Conservation (phyloP, 2,113 vertebrate genomes). For the Xiphias gladius region DNA sequence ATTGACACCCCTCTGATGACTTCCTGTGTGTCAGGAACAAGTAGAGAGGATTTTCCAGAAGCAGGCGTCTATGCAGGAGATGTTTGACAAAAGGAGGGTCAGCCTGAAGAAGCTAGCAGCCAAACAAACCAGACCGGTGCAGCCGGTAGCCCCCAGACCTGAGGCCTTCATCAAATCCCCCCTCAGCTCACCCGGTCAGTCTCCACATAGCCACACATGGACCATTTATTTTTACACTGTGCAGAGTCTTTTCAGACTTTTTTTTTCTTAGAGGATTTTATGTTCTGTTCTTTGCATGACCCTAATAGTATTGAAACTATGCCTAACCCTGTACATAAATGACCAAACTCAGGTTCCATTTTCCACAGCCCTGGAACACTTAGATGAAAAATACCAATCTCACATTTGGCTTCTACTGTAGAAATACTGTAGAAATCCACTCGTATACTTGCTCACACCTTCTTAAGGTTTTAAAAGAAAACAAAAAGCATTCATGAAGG, state of each 20-base stretch:
- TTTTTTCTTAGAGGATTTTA: background rate
- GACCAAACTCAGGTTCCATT: too few species aligned
- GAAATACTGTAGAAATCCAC: too few species aligned
- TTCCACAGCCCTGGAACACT: too few species aligned
- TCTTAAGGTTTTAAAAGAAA: too few species aligned
- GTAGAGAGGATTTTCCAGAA: conserved; percentile 94
- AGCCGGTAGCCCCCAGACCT: conserved; percentile 96
- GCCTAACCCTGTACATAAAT: background rate
- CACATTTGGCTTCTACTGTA: too few species aligned
- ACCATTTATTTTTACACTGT: background rate
- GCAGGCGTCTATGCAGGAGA: conserved; percentile 93
- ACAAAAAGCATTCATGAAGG: too few species aligned
- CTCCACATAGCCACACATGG: background rate
- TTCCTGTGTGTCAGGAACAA: conserved; percentile 85
- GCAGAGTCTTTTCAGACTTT: background rate
- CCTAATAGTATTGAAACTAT: background rate
- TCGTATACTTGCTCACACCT: too few species aligned
- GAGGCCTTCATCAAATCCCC: conserved; percentile 93
- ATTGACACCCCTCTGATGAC: background rate
- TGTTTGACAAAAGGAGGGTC: conserved; percentile 94
- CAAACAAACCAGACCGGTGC: conserved; percentile 95
- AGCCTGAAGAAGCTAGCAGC: conserved; percentile 97
- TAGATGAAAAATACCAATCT: too few species aligned
- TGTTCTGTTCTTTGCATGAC: background rate
- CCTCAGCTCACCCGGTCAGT: conserved; percentile 87